Evolutionary conservation across 2,113 vertebrate genomes (phyloP), one percentile per base, ranked within the genome.

Genomic region (Labrus mixtus): DNA sequence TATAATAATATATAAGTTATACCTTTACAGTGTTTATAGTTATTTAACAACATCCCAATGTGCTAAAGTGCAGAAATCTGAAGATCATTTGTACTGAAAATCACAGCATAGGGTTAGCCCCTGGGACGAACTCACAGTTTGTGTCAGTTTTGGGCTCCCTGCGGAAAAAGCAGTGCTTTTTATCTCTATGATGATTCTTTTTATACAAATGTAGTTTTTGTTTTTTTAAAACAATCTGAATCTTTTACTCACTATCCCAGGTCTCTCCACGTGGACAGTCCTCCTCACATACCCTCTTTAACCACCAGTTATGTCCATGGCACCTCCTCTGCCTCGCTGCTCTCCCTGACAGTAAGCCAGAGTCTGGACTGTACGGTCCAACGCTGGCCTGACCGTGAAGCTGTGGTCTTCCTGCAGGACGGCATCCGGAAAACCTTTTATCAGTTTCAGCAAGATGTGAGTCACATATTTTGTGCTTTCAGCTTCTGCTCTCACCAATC

Each of bases 271-370:
- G 90, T 92, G 10, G 91, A 92, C 65, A 15, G 0, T 1, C 65
- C 64, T 3, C 94, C 90, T 3, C 16, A 65, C 0, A 77, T 88
- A 29, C 91, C 91, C 1, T 15, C 75, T 0, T 83, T 94, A 73
- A 94, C 89, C 74, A 93, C 56, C 86, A 99, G 97, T 89, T 98
- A 97, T 0, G 59, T 96, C 78, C 95, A 94, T 19, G 97, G 97
- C 8, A 54, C 79, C 11, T 89, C 83, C 25, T 68, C 88, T 1
- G 0, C 68, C 2, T 88, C 88, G 0, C 88, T 98, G 53, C 77
- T 93, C 6, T 56, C 78, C 67, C 88, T 91, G 78, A 99, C 97
- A 0, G 20, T 96, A 33, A 91, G 95, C 0, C 94, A 91, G 75
- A 93, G 93, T 69, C 91, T 99, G 80, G 93, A 95, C 2, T 62